Conservation (phyloP, 2,797 vertebrate genomes). For the Anas acuta region DNA sequence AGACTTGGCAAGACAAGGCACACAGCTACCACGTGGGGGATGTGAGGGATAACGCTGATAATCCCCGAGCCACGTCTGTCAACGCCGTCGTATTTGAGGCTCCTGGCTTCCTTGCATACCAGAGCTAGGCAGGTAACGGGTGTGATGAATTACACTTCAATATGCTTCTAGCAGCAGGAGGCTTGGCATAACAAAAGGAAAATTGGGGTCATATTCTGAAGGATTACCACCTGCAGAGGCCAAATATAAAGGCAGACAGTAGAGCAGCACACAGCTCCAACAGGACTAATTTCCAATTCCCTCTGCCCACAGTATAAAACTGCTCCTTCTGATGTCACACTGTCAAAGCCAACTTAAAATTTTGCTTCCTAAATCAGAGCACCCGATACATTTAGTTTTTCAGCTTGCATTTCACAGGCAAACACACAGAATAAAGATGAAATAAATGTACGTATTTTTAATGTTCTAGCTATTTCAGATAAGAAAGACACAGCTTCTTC, state of each 20-base stretch:
- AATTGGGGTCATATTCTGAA: background rate
- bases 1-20: background rate
- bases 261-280: background rate
- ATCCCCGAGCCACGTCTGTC: background rate
- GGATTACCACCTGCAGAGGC: constrained; percentile 27
- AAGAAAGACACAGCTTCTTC: background rate
- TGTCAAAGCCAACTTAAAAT: background rate
- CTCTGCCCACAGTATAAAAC: background rate
- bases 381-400: background rate
- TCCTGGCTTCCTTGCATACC: background rate
- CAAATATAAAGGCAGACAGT: background rate
- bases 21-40: background rate
- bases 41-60: background rate
- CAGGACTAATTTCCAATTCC: constrained; percentile 24
- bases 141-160: background rate
- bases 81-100: background rate
- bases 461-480: background rate
- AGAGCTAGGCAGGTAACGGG: background rate
- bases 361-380: background rate
- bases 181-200: constrained; percentile 8
- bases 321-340: background rate
- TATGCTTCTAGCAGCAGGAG: background rate
- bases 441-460: background rate
- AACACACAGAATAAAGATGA: background rate
- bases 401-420: background rate